These are phyloP conservation scores for Coreius guichenoti DNA, from an alignment of 2,797 vertebrate genomes.

Conservation along the genomic window DNA sequence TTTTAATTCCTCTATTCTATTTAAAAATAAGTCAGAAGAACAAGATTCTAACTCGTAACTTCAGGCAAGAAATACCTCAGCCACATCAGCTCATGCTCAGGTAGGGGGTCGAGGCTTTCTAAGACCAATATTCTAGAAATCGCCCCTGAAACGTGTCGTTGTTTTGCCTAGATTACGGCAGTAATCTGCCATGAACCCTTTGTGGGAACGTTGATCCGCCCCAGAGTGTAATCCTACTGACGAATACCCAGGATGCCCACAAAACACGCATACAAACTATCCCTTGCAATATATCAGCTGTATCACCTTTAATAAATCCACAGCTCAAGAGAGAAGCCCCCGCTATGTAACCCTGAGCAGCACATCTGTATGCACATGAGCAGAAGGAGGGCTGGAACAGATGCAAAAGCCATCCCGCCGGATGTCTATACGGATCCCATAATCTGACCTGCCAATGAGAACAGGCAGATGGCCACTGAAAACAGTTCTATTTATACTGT, in stretches of 20 bases:
- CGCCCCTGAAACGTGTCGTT: not conserved
- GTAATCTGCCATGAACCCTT: not conserved
- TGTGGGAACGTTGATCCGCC: not conserved
- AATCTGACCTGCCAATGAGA: conserved; percentile 40
- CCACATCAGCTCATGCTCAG: not conserved
- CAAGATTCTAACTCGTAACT: not conserved
- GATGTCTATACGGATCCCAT: conserved; percentile 52
- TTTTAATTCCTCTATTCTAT: not conserved
- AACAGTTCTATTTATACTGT: conserved; percentile 47
- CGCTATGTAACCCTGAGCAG: not conserved
- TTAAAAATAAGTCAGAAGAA: not conserved
- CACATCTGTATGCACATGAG: conserved; percentile 39
- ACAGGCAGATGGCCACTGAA: conserved; percentile 51
- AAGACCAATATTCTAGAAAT: not conserved
- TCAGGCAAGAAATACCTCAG: not conserved
- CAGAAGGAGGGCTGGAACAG: conserved; percentile 58
- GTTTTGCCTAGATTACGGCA: conserved; percentile 12
- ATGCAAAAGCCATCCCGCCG: conserved; percentile 48
- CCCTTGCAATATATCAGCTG: not conserved
- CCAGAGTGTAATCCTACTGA: not conserved
- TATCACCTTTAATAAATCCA: conserved; percentile 27
- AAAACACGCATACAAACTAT: not conserved
- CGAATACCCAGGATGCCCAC: not conserved
- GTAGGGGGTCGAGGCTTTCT: not conserved
- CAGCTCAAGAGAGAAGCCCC: conserved; percentile 4